Evolutionary conservation across 2,113 vertebrate genomes (phyloP).

Genomic region (Brachyistius frenatus): DNA sequence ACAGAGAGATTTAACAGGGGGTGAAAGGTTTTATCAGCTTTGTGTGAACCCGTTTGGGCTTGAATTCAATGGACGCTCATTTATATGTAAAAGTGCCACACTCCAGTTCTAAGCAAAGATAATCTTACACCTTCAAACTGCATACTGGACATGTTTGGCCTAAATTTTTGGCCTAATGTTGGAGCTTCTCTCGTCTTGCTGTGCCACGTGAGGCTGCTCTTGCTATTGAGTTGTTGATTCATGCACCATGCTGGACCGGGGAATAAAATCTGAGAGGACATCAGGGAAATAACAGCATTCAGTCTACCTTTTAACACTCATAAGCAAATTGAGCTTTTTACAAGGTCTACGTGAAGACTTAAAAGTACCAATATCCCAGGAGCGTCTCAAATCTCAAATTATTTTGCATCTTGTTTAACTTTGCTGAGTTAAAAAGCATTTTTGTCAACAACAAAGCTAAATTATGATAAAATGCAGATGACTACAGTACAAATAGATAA

Average conservation of each 20-base stretch:
- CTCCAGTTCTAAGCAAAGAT: conserved; percentile 5
- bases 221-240: conserved; percentile 10
- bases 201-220: conserved; percentile 16
- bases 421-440: conserved; percentile 50
- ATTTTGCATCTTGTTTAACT: conserved; percentile 67
- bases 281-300: conserved; percentile 73
- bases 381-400: conserved; percentile 52
- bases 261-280: conserved; percentile 60
- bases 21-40: too few relatives aligned
- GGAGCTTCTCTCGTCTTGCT: conserved; percentile 19
- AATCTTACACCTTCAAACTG: conserved; percentile 42
- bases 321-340: conserved; percentile 76
- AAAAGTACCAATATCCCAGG: conserved; percentile 47
- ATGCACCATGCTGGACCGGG: conserved; percentile 46
- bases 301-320: conserved; percentile 66
- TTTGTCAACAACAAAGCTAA: conserved; percentile 46
- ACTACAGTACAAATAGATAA: conserved; percentile 18
- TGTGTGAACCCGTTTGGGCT: too few relatives aligned
- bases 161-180: conserved; percentile 22
- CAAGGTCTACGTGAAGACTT: conserved; percentile 54
- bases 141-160: conserved; percentile 36
- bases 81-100: too few relatives aligned
- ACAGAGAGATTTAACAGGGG: too few relatives aligned
- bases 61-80: too few relatives aligned
- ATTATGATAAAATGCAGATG: conserved; percentile 11